Conservation (phyloP, 2,113 vertebrate genomes). For the Saguinus imperator region DNA sequence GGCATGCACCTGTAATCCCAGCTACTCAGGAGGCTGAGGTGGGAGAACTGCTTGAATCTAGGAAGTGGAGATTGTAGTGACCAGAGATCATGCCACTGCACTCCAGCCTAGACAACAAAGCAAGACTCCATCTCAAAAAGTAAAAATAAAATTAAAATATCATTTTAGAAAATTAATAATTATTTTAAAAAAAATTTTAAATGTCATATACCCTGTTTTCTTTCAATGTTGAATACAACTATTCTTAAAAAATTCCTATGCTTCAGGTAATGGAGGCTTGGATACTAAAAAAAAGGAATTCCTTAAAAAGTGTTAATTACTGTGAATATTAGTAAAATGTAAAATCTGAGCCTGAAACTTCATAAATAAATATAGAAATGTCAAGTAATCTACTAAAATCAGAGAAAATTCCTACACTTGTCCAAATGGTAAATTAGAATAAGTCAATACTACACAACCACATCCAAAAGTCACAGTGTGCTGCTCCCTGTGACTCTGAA, state of each 20-base stretch:
- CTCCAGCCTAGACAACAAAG: no score
- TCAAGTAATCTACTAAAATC: conserved; percentile 2
- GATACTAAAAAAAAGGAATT: background rate
- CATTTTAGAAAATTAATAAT: conserved; percentile 42
- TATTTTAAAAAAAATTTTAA: background rate
- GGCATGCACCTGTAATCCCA: no score
- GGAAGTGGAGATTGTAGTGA: no score
- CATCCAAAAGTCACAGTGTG: background rate
- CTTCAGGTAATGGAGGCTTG: no score
- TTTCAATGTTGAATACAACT: conserved; percentile 24
- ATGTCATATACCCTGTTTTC: background rate
- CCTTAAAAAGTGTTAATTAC: background rate
- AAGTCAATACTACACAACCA: background rate
- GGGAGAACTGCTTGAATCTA: no score
- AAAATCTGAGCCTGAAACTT: conserved; percentile 45
- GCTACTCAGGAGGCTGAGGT: no score
- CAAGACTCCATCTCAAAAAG: no score
- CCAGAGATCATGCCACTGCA: no score
- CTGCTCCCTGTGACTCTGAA: background rate
- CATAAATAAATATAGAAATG: background rate
- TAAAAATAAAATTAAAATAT: background rate
- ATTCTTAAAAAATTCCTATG: background rate
- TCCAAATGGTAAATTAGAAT: background rate
- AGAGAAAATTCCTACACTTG: background rate
- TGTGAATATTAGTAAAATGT: background rate